Conservation (phyloP, 2,888 invertebrate species). For the Drosophila formosana region DNA sequence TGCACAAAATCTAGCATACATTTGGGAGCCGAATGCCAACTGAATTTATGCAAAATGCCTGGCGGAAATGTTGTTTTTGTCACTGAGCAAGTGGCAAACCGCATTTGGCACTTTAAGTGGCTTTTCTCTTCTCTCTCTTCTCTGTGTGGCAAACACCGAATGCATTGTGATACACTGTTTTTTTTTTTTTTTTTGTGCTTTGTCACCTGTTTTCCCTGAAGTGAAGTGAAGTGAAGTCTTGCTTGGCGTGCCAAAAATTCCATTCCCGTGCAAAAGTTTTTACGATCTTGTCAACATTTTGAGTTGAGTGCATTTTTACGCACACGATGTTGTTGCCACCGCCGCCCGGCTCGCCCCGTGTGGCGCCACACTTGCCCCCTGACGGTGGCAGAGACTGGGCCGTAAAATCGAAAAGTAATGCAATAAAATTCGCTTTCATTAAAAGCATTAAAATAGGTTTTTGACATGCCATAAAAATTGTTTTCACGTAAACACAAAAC, state of each 20-base stretch:
- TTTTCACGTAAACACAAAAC: slow-evolving; percentile 74
- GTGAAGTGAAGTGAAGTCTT: background rate
- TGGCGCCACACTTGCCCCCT: background rate
- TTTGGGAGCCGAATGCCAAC: slow-evolving; percentile 50
- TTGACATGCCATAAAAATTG: slow-evolving; percentile 83
- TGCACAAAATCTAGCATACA: slow-evolving; percentile 51
- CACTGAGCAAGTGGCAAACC: slow-evolving; percentile 42
- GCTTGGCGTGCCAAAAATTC: slow-evolving; percentile 30
- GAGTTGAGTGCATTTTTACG: slow-evolving; percentile 77
- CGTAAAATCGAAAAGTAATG: slow-evolving; percentile 82
- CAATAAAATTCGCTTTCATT: slow-evolving; percentile 82
- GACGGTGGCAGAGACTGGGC: slow-evolving; percentile 19
- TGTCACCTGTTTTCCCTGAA: slow-evolving; percentile 77
- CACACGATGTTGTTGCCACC: slow-evolving; percentile 24
- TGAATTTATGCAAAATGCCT: slow-evolving; percentile 69
- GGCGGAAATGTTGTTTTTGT: slow-evolving; percentile 64
- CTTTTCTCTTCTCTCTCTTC: slow-evolving; percentile 7
- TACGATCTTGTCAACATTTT: slow-evolving; percentile 80
- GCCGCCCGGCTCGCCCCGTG: background rate
- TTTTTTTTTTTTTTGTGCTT: slow-evolving; percentile 47
- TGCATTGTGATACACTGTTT: slow-evolving; percentile 2
- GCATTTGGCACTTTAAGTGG: slow-evolving; percentile 77
- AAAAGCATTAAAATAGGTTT: slow-evolving; percentile 82
- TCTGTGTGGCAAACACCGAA: slow-evolving; percentile 10
- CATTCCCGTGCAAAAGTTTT: slow-evolving; percentile 63